Conservation (phyloP, 2,888 invertebrate genomes). For the Trissoscelio sp. region DNA sequence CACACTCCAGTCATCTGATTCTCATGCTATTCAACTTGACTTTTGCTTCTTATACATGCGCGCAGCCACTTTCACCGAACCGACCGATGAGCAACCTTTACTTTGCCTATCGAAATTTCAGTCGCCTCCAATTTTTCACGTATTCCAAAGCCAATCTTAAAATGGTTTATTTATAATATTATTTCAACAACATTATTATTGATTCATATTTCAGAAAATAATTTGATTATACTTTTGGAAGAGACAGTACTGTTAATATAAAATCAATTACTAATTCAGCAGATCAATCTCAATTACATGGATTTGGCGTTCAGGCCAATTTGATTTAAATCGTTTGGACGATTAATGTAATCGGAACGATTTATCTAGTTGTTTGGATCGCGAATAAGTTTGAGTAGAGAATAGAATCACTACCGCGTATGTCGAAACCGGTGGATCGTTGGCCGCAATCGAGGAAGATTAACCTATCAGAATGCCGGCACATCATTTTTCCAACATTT, state of each 20-base stretch:
- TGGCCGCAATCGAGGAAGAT: conserved; percentile 39
- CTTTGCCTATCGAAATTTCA: conserved; percentile 12
- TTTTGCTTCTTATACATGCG: conserved; percentile 78
- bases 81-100: conserved; percentile 24
- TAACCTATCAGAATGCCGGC: conserved; percentile 51
- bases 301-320: conserved; percentile 10
- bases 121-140: no score
- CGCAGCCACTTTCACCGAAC: conserved; percentile 76
- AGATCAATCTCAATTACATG: conserved; percentile 51
- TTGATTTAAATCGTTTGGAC: conserved; percentile 29
- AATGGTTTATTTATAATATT: no score
- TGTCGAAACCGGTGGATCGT: conserved; percentile 50
- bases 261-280: conserved; percentile 37
- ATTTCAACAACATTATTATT: no score
- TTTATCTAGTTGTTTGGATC: conserved; percentile 37
- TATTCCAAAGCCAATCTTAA: no score
- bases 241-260: no score
- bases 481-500: conserved; percentile 55
- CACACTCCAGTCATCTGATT: conserved; percentile 71
- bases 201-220: no score
- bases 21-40: conserved; percentile 82
- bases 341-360: conserved; percentile 38
- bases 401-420: conserved; percentile 40
- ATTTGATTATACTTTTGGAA: no score
- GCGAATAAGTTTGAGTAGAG: conserved; percentile 13